phyloP scores from a whole-genome alignment of 2,888 invertebrate species.

The Callyntrura sp. region DNA sequence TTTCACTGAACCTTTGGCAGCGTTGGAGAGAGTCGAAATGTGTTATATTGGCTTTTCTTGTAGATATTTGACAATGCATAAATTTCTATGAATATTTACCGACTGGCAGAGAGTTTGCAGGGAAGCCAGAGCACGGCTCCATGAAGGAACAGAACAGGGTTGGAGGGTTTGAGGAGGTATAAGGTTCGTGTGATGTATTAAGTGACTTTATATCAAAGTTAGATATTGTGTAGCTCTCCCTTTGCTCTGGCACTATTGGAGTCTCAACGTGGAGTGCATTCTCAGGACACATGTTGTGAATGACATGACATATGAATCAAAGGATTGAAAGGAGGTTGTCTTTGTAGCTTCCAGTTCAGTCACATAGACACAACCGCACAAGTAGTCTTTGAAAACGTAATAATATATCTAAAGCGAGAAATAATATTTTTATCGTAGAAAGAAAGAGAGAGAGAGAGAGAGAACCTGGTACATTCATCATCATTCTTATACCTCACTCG shows the following conservation, averaged over 20 bases:
- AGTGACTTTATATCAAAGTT: neutral
- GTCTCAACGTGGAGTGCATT: conserved; percentile 59
- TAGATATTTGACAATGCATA: neutral
- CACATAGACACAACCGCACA: conserved; percentile 17
- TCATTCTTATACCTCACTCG: too few species aligned
- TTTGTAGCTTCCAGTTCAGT: conserved; percentile 12
- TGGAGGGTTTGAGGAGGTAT: neutral
- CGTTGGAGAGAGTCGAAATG: neutral
- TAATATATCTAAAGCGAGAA: conserved; percentile 9
- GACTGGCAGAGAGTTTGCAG: conserved; percentile 2
- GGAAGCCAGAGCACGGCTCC: too few species aligned
- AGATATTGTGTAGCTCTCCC: too few species aligned
- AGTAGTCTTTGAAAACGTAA: conserved; percentile 8
- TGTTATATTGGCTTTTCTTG: neutral
- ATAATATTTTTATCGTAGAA: conserved; percentile 14
- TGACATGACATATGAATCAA: conserved; percentile 73
- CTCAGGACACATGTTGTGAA: conserved; percentile 71
- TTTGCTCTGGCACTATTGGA: too few species aligned
- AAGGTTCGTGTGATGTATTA: conserved; percentile 23
- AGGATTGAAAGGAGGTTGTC: conserved; percentile 57
- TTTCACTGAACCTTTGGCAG: too few species aligned
- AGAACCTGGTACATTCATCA: neutral
- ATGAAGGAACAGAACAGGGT: too few species aligned
- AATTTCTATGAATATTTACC: conserved; percentile 7
- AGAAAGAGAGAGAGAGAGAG: neutral